A percentile compares a stretch with the other conserved stretches of the same genome.
Conservation (phyloP, 2,113 vertebrate species). For the Microcebus griseorufus region DNA sequence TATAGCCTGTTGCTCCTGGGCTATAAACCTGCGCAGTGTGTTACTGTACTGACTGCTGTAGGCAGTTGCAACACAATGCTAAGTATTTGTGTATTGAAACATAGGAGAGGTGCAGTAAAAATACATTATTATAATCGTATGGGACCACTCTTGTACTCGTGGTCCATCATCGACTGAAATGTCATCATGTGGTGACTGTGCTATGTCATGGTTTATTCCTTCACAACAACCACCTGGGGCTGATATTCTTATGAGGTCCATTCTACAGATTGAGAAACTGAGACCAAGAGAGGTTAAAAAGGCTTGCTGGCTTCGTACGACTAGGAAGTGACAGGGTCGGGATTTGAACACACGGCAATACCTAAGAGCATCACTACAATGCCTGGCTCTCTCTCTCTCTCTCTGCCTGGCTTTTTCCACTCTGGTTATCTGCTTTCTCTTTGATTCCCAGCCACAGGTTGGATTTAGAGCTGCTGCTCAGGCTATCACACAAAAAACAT, state of each 20-base stretch:
- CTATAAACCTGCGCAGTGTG: background rate
- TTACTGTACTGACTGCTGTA: background rate
- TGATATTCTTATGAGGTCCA: background rate
- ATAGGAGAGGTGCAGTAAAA: background rate
- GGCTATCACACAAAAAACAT: background rate
- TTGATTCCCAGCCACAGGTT: too few species aligned
- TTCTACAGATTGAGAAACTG: background rate
- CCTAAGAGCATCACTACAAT: background rate
- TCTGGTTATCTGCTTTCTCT: background rate
- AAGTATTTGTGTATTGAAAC: background rate
- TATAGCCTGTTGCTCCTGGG: background rate
- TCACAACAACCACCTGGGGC: background rate
- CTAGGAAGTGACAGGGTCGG: background rate
- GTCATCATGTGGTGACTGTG: background rate
- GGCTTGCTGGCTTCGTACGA: too few species aligned
- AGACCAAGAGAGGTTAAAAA: background rate
- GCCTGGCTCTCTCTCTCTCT: background rate
- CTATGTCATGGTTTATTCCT: background rate
- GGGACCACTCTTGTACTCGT: background rate
- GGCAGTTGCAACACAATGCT: background rate
- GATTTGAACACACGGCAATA: fast-evolving
- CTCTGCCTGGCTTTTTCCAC: background rate
- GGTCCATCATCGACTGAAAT: background rate
- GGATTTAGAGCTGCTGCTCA: background rate
- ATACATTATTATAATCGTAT: background rate